phyloP scores from a whole-genome alignment of 2,888 invertebrate species.

The Dyspetes luteomarginatus region DNA sequence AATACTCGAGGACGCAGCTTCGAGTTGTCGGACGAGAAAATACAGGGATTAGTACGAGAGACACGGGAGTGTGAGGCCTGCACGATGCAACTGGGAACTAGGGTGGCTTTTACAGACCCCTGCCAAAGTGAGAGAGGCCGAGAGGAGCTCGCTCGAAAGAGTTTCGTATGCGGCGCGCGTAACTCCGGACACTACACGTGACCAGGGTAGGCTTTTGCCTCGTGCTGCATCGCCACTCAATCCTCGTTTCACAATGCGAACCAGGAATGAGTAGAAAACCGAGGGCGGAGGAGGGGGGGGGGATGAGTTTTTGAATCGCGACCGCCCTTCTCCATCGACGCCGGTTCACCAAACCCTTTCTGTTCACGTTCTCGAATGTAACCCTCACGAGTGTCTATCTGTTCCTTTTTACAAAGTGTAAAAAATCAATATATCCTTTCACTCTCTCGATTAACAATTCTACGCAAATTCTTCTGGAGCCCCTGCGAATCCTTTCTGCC shows the following conservation, averaged over 20 bases:
- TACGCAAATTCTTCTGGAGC: constrained; percentile 64
- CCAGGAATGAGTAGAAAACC: neutral
- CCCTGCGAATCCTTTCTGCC: constrained; percentile 19
- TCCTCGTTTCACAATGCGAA: constrained; percentile 2
- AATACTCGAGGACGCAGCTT: constrained; percentile 54
- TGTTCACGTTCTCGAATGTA: neutral
- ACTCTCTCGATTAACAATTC: constrained; percentile 61
- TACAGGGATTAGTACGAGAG: constrained; percentile 70
- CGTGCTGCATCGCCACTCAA: constrained; percentile 20
- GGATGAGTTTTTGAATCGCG: constrained; percentile 56
- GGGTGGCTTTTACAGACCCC: constrained; percentile 45
- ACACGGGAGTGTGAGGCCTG: constrained; percentile 56
- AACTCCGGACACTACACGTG: constrained; percentile 81
- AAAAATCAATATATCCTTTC: constrained; percentile 65
- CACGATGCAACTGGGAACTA: constrained; percentile 49
- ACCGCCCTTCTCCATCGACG: constrained; percentile 54
- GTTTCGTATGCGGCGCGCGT: constrained; percentile 81
- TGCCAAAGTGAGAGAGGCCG: constrained; percentile 46
- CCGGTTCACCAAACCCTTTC: constrained; percentile 52
- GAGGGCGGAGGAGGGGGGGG: constrained; percentile 6
- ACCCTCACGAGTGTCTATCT: neutral
- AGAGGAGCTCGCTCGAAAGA: constrained; percentile 72
- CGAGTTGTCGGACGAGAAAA: constrained; percentile 62
- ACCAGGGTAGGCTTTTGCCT: constrained; percentile 76
- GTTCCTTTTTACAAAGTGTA: neutral